Evolutionary conservation across 2,888 invertebrate species (phyloP), one percentile per base, ranked within the genome.

Genomic region (Seira ritae): DNA sequence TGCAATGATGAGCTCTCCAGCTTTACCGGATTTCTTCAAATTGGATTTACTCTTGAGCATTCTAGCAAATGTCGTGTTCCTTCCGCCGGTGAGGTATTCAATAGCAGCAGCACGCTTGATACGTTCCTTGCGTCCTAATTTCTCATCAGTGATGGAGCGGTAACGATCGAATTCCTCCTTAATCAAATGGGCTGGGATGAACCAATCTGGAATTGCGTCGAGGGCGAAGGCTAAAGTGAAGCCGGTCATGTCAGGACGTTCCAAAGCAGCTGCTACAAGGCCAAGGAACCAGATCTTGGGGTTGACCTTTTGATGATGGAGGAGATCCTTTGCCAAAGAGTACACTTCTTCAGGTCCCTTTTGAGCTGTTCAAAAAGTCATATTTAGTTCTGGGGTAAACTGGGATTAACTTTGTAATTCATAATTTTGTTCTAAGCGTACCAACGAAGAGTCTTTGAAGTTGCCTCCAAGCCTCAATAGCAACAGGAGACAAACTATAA

Each of bases 261-360:
- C 72, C 1, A 55, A 31, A 37, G 68, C 22, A 0, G 83, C 80
- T 15, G 22, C 79, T 15, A 83, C 66, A 0, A 85, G 20, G 3
- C 37, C 85, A 10, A 71, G 46, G 20, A 80, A 85, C 85, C 85
- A 85, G 1, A 83, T 75, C 55, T 83, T 82, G 1, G 82, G 79
- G n/a, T 85, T 79, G n/a, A 85, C 66, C 17, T 69, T 23, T 0
- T 37, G 60, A 22, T 17, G 68, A 3, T 37, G 37, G 0, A 80
- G 55, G 0, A 85, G 10, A 0, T 20, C 65, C 62, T 55, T 75
- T 0, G 85, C 79, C 6, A 85, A 37, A 4, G n/a, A 15, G n/a
- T 83, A 71, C 24, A 85, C 75, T 4, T 72, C 76, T 19, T 66
- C 46, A n/a, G 82, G 78, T n/a, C 78, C 66, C 1, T 12, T 1